These are phyloP conservation scores for Vidua chalybeata DNA, from an alignment of 2,113 vertebrate genomes.

Conservation along the genomic window DNA sequence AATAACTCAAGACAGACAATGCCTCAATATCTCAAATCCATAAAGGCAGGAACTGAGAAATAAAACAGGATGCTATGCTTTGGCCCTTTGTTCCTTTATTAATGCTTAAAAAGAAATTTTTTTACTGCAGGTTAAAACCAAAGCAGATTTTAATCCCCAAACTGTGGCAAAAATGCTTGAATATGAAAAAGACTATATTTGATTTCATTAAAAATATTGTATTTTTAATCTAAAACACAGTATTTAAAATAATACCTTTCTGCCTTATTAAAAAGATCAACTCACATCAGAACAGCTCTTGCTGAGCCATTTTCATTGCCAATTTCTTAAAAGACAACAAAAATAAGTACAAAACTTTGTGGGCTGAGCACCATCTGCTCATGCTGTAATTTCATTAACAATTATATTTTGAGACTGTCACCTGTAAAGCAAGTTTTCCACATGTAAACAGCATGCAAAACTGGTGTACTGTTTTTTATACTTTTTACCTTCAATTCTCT, in stretches of 20 bases:
- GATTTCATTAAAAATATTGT: neutral
- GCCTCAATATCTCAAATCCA: neutral
- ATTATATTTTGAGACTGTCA: slow-evolving; percentile 20
- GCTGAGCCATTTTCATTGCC: neutral
- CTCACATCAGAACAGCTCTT: neutral
- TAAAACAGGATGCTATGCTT: neutral
- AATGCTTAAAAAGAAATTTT: neutral
- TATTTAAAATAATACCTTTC: neutral
- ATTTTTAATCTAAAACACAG: neutral
- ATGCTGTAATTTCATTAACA: slow-evolving; percentile 13
- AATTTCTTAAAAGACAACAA: slow-evolving; percentile 15
- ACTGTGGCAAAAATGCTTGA: neutral
- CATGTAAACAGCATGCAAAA: slow-evolving; percentile 8
- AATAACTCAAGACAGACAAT: neutral
- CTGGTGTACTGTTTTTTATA: neutral
- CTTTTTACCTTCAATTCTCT: neutral
- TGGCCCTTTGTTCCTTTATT: neutral
- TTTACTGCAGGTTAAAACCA: neutral
- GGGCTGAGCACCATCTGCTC: slow-evolving; percentile 18
- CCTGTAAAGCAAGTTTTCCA: slow-evolving; percentile 32
- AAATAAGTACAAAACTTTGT: slow-evolving; percentile 25
- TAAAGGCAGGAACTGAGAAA: neutral
- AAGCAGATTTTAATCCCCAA: neutral
- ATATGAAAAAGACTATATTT: neutral
- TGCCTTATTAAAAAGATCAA: neutral